phyloP scores from a whole-genome alignment of 92 coral and sea anemone genomes.

The Montipora capitata region DNA sequence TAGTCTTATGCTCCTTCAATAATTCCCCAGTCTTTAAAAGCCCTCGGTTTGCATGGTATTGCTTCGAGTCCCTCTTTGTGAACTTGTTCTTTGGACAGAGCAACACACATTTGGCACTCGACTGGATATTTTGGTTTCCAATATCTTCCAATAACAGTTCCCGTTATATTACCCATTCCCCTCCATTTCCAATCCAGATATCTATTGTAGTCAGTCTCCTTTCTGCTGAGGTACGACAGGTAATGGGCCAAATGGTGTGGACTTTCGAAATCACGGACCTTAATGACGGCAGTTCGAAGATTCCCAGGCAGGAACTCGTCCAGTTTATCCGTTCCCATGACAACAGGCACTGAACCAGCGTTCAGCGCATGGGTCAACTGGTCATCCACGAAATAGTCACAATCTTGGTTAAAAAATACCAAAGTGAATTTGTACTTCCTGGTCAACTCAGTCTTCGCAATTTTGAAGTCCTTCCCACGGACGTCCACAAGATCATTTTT shows the following conservation, averaged over 20 bases:
- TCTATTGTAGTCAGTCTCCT: slow-evolving; percentile 92
- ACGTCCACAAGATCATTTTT: slow-evolving; percentile 82
- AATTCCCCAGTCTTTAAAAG: no score
- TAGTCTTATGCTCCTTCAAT: no score
- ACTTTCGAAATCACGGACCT: slow-evolving; percentile 89
- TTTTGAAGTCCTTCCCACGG: slow-evolving; percentile 74
- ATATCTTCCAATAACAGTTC: slow-evolving; percentile 92
- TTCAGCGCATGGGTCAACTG: no score
- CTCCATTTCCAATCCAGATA: slow-evolving; percentile 96
- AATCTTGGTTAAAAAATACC: no score
- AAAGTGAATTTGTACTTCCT: no score
- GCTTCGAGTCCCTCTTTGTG: slow-evolving; percentile 5
- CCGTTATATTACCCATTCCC: slow-evolving; percentile 86
- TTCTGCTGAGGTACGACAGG: slow-evolving; percentile 69
- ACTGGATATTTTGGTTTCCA: slow-evolving; percentile 94
- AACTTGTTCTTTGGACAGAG: slow-evolving; percentile 88
- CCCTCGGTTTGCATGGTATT: no score
- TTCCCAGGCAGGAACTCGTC: no score
- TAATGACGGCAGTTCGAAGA: slow-evolving; percentile 86
- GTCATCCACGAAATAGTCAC: no score
- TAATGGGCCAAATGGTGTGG: slow-evolving; percentile 90
- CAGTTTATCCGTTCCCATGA: slow-evolving; percentile 97
- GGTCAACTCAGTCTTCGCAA: slow-evolving; percentile 75
- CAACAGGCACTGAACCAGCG: no score
- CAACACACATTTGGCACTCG: slow-evolving; percentile 96